phyloP scores from a whole-genome alignment of 37 sponge, comb jelly and placozoan species.

The Agelas oroides region DNA sequence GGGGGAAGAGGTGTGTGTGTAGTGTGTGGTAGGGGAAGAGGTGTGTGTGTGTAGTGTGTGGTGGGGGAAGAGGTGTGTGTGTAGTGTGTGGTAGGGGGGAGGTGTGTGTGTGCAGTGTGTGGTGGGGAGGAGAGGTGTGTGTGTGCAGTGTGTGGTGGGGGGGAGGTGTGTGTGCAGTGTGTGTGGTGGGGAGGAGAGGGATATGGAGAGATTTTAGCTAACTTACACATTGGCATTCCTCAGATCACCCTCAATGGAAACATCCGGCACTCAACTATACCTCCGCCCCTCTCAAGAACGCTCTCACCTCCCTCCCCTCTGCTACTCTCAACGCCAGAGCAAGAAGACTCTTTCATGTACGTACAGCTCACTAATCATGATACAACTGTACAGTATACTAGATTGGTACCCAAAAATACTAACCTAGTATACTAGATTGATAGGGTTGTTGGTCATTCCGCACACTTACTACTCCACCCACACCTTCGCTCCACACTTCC shows the following conservation, averaged over 20 bases:
- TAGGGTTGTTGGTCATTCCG: too few species aligned
- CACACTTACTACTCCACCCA: too few species aligned
- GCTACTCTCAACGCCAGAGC: conserved; percentile 35
- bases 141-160: background rate
- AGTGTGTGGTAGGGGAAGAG: too few species aligned
- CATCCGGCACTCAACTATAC: conserved; percentile 53
- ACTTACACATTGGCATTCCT: too few species aligned
- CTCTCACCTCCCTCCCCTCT: conserved; percentile 63
- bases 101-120: too few species aligned
- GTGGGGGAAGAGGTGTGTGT: conserved; percentile 3
- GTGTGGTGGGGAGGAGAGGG: background rate
- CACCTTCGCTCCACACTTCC: too few species aligned
- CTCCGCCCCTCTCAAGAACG: conserved; percentile 6
- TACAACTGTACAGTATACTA: background rate
- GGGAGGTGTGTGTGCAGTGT: background rate
- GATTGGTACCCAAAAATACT: too few species aligned
- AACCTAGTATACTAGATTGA: too few species aligned
- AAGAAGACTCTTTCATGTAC: conserved; percentile 48
- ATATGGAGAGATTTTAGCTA: too few species aligned
- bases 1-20: conserved; percentile 5
- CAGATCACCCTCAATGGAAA: conserved; percentile 32
- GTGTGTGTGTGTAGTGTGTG: too few species aligned
- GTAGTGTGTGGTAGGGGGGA: too few species aligned
- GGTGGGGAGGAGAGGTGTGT: background rate
- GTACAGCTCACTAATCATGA: background rate